These are phyloP conservation scores for Microtus ochrogaster DNA, from an alignment of 2,113 vertebrate genomes.

Conservation along the genomic window DNA sequence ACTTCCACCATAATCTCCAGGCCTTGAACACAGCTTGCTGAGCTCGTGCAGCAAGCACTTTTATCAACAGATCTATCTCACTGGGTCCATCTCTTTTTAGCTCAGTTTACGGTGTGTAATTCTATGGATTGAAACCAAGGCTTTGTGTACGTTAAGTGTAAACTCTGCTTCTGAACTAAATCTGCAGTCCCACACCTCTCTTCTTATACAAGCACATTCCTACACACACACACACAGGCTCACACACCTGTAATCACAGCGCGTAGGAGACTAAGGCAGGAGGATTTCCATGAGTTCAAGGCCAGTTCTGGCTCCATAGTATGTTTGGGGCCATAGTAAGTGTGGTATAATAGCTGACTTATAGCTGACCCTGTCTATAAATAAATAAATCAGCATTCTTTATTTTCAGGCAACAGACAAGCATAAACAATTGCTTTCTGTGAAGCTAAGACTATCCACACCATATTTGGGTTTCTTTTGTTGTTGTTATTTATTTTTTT, in stretches of 20 bases:
- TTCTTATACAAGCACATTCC: background rate
- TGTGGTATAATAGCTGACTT: background rate
- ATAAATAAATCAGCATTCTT: background rate
- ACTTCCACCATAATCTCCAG: no score
- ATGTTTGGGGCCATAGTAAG: background rate
- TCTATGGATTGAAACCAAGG: background rate
- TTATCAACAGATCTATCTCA: background rate
- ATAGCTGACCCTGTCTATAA: background rate
- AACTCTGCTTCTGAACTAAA: background rate
- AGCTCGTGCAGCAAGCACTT: no score
- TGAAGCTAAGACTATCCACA: background rate
- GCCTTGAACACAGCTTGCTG: background rate
- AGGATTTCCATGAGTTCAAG: background rate
- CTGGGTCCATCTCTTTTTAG: background rate
- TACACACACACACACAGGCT: background rate
- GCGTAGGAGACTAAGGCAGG: background rate
- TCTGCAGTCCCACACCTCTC: background rate
- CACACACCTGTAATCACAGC: background rate
- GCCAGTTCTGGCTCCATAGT: background rate
- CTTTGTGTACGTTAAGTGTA: background rate
- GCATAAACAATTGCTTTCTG: background rate
- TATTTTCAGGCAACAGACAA: constrained; percentile 3
- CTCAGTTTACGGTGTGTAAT: background rate
- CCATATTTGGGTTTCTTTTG: background rate
- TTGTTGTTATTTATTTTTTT: background rate